Conservation (phyloP, 2,888 invertebrate genomes). For the Marasmarcha lunaedactyla region DNA sequence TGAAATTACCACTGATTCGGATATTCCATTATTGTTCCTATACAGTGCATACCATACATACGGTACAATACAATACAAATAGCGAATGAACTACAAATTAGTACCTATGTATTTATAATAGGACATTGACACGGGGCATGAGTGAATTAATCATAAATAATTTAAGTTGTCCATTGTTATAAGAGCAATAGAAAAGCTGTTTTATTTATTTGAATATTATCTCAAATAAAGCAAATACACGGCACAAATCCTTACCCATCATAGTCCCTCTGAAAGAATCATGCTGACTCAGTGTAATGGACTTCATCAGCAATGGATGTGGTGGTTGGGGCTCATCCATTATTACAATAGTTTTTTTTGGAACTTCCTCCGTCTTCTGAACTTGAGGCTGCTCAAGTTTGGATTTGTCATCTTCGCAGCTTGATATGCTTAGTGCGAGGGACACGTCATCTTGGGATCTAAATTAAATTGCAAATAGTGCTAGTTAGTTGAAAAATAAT, state of each 20-base stretch:
- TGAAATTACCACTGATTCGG: too few species aligned
- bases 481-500: neutral
- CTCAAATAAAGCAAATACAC: too few species aligned
- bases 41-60: too few species aligned
- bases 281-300: constrained; percentile 53
- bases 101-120: too few species aligned
- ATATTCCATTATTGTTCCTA: too few species aligned
- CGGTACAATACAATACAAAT: too few species aligned
- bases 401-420: constrained; percentile 62
- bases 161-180: too few species aligned
- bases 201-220: too few species aligned
- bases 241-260: constrained; percentile 47
- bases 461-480: constrained; percentile 12
- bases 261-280: constrained; percentile 51
- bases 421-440: constrained; percentile 58
- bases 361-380: constrained; percentile 29
- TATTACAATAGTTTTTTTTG: constrained; percentile 51
- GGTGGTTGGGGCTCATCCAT: constrained; percentile 52
- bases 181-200: too few species aligned
- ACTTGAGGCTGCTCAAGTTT: constrained; percentile 29
- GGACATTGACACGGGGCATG: too few species aligned
- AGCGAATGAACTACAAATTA: too few species aligned
- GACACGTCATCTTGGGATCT: constrained; percentile 67
- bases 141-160: too few species aligned
- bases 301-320: constrained; percentile 62